Evolutionary conservation across 92 coral and sea anemone genomes (phyloP).

Genomic region (Umimayanthus kanabou): DNA sequence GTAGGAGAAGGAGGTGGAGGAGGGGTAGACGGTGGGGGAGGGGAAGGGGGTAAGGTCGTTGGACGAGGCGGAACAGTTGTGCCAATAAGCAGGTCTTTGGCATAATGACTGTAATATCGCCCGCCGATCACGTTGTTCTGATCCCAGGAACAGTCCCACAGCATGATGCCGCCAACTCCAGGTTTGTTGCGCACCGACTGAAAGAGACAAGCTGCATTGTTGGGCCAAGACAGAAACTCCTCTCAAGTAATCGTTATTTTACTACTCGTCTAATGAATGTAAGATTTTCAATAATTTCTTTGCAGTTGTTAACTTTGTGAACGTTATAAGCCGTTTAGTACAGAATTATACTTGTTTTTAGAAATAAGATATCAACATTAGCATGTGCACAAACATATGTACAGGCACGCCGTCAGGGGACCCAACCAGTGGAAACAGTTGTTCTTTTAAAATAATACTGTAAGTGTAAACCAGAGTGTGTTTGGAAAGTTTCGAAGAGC

Average conservation of each 20-base stretch:
- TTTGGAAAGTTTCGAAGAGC: no score
- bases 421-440: no score
- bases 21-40: not conserved
- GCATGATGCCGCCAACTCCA: constrained; percentile 73
- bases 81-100: constrained; percentile 56
- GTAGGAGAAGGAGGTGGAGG: not conserved
- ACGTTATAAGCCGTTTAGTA: not conserved
- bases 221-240: not conserved
- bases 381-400: no score
- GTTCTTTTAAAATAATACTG: no score
- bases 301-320: not conserved
- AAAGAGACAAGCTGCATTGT: not conserved
- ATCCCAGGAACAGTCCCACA: constrained; percentile 88
- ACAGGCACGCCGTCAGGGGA: no score
- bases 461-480: no score
- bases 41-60: no score
- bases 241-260: no score
- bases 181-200: constrained; percentile 80
- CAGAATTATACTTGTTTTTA: not conserved
- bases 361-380: no score
- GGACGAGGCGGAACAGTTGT: no score
- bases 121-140: constrained; percentile 71
- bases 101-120: constrained; percentile 69
- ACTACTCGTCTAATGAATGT: not conserved
- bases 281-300: not conserved